phyloP scores from a whole-genome alignment of 1,140 invertebrate species.

The Goniozus legneri region DNA sequence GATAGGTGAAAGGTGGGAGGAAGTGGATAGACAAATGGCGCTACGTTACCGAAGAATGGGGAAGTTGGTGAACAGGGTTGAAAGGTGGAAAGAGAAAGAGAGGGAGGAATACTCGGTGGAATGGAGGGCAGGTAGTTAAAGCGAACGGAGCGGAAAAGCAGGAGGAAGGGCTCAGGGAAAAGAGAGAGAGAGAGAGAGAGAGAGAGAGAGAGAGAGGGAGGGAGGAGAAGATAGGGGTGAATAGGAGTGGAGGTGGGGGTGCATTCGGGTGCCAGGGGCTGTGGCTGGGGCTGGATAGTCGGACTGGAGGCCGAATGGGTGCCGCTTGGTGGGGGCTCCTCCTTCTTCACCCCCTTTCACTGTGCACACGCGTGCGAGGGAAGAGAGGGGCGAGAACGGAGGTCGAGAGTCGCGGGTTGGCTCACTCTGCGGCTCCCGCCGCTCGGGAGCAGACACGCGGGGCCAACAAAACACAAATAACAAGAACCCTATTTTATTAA shows the following conservation, averaged over 20 bases:
- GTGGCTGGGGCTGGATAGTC: slow-evolving; percentile 29
- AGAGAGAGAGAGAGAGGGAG: neutral
- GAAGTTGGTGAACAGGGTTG: slow-evolving; percentile 3
- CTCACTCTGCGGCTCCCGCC: slow-evolving; percentile 57
- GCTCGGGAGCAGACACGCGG: slow-evolving; percentile 57
- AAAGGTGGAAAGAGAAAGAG: slow-evolving; percentile 10
- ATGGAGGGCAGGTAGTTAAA: slow-evolving; percentile 5
- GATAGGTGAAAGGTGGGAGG: neutral
- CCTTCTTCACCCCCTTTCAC: too few species aligned
- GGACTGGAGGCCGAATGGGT: slow-evolving; percentile 14
- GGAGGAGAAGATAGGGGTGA: neutral
- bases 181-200: neutral
- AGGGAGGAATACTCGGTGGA: slow-evolving; percentile 9
- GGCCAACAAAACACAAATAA: slow-evolving; percentile 49
- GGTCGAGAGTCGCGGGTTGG: slow-evolving; percentile 40
- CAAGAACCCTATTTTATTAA: slow-evolving; percentile 51
- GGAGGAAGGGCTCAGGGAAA: slow-evolving; percentile 6
- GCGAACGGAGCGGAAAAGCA: slow-evolving; percentile 7
- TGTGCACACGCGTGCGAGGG: slow-evolving; percentile 14
- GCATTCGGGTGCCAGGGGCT: slow-evolving; percentile 17
- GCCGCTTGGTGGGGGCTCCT: slow-evolving; percentile 1
- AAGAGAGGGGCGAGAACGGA: slow-evolving; percentile 23
- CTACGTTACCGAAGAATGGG: too few species aligned
- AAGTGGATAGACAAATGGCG: slow-evolving; percentile 12
- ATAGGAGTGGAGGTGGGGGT: slow-evolving; percentile 2